Conservation (phyloP, 2,888 invertebrate species). For the Parthenolecanium corni region DNA sequence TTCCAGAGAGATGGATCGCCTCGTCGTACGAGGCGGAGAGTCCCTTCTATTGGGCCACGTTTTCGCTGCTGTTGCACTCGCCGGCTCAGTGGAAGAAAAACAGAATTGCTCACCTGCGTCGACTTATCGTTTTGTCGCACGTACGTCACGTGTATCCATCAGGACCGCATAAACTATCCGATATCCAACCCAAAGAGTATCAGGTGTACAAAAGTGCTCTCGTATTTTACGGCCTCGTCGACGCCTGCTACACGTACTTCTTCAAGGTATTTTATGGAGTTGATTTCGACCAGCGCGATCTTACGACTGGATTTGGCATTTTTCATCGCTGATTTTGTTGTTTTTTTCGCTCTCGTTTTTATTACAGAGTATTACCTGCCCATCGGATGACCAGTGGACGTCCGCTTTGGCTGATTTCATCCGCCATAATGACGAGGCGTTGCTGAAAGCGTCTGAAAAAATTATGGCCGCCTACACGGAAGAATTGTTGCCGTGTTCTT, state of each 20-base stretch:
- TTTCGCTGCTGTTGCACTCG: conserved; percentile 68
- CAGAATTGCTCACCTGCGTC: conserved; percentile 58
- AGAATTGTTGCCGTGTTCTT: conserved; percentile 78
- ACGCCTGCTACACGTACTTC: conserved; percentile 70
- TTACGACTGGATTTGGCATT: background rate
- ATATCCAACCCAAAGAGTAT: conserved; percentile 55
- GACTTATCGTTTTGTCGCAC: conserved; percentile 67
- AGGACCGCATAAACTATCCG: conserved; percentile 30
- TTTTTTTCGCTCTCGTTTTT: conserved; percentile 1
- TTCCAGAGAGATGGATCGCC: conserved; percentile 59
- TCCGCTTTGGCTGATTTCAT: conserved; percentile 81
- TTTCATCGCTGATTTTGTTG: background rate
- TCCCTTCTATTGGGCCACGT: conserved; percentile 73
- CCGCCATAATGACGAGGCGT: conserved; percentile 80
- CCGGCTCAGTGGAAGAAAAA: conserved; percentile 60
- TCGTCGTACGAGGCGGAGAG: conserved; percentile 83
- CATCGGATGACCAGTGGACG: conserved; percentile 75
- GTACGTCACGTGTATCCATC: conserved; percentile 52
- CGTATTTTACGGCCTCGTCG: conserved; percentile 72
- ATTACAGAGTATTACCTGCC: conserved; percentile 49
- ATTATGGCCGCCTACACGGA: conserved; percentile 72
- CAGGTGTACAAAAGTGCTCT: conserved; percentile 66
- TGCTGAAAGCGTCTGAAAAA: conserved; percentile 76
- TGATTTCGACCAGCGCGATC: background rate
- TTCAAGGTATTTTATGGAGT: conserved; percentile 75